Evolutionary conservation across 2,113 vertebrate genomes (phyloP).

Genomic region (Pangasianodon hypophthalmus): DNA sequence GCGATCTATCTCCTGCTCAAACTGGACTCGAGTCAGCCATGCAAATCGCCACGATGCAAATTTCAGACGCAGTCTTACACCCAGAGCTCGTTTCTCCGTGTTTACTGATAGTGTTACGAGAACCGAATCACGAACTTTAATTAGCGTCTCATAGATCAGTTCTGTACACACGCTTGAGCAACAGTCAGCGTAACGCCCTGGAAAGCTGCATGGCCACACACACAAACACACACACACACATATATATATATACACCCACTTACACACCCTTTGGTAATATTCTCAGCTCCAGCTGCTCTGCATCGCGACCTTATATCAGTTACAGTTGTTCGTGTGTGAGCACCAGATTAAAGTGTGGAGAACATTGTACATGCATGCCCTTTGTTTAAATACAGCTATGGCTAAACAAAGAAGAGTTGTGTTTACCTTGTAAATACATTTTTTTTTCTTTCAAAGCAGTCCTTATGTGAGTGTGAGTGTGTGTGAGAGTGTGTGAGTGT

Average conservation of each 20-base stretch:
- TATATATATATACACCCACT: background rate
- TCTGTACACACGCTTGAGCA: background rate
- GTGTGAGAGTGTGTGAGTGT: background rate
- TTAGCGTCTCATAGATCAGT: background rate
- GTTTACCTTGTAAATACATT: constrained; percentile 29
- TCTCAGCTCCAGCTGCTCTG: background rate
- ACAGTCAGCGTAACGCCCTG: background rate
- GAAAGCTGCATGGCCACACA: background rate
- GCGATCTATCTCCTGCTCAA: background rate
- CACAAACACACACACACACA: background rate
- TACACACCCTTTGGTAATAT: constrained; percentile 23
- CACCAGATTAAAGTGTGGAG: background rate
- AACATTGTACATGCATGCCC: background rate
- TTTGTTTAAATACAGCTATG: background rate
- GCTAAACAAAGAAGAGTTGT: background rate
- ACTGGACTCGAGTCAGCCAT: background rate
- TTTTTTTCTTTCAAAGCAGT: background rate
- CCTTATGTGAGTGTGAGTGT: background rate
- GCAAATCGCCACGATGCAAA: constrained; percentile 16
- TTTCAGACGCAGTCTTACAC: background rate
- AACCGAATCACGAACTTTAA: background rate
- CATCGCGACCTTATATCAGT: constrained; percentile 3
- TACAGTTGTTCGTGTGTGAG: background rate
- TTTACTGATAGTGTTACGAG: background rate
- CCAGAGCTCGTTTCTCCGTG: background rate